phyloP scores from a whole-genome alignment of 2,888 invertebrate genomes.

The Hirtodrosophila histrioides region DNA sequence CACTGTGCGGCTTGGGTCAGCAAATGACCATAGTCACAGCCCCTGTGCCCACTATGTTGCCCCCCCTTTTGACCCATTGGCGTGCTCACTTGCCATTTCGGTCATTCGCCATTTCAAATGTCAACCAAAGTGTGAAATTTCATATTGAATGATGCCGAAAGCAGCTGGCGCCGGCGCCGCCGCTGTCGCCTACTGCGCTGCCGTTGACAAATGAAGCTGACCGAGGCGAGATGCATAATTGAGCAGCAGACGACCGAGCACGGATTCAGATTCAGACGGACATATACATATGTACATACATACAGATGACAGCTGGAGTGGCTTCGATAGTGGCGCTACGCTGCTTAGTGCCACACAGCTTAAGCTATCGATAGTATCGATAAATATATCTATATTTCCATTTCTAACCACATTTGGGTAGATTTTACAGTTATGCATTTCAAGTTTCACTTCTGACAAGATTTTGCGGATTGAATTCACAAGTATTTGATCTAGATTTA shows the following conservation, averaged over 20 bases:
- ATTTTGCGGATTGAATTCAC: too few relatives aligned
- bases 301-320: background rate
- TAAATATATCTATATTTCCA: too few relatives aligned
- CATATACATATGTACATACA: background rate
- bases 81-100: slow-evolving; percentile 23
- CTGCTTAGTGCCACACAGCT: too few relatives aligned
- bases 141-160: slow-evolving; percentile 62
- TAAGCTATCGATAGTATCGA: too few relatives aligned
- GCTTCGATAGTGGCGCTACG: too few relatives aligned
- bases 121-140: slow-evolving; percentile 76
- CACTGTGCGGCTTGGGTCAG: slow-evolving; percentile 52
- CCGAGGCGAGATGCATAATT: slow-evolving; percentile 59
- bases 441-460: too few relatives aligned
- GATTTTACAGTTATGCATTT: too few relatives aligned
- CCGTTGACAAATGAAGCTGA: slow-evolving; percentile 65
- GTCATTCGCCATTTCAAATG: slow-evolving; percentile 56
- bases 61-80: background rate
- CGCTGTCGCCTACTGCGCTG: slow-evolving; percentile 8
- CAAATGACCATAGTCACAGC: slow-evolving; percentile 13
- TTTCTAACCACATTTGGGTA: too few relatives aligned
- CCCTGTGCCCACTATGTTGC: background rate
- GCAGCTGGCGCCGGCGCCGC: slow-evolving; percentile 21
- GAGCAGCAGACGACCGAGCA: slow-evolving; percentile 28
- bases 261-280: background rate
- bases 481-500: too few relatives aligned